These are phyloP conservation scores for Peromyscus maniculatus DNA, from an alignment of 2,113 vertebrate genomes.

Conservation along the genomic window DNA sequence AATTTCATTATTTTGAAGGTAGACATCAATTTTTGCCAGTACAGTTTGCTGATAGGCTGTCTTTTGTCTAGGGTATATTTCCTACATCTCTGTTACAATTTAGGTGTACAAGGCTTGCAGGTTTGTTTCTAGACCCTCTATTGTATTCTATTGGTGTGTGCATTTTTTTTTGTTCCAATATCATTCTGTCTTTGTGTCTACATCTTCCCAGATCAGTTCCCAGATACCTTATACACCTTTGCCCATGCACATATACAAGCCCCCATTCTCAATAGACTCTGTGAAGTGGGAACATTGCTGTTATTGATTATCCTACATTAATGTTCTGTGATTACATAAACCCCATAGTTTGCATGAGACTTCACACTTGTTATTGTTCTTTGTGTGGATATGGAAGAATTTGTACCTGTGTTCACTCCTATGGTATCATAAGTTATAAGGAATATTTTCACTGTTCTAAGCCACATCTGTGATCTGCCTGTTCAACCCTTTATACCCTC, in stretches of 20 bases:
- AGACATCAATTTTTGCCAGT: not conserved
- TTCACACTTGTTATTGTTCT: not conserved
- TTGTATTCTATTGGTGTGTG: not conserved
- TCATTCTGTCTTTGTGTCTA: not conserved
- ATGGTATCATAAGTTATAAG: not conserved
- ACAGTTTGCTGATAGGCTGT: not conserved
- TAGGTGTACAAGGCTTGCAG: not conserved
- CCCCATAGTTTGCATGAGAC: fast-evolving
- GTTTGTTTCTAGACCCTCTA: not conserved
- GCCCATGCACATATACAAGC: not conserved
- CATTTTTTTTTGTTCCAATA: not conserved
- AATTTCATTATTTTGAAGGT: not conserved
- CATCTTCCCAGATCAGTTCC: not conserved
- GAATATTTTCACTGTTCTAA: not conserved
- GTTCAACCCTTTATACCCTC: not conserved
- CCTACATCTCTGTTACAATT: not conserved
- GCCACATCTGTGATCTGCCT: not conserved
- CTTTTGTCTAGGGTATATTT: not conserved
- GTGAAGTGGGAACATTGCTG: not conserved
- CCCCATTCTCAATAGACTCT: not conserved
- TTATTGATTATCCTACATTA: too few species aligned
- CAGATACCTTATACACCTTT: not conserved
- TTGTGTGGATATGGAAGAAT: not conserved
- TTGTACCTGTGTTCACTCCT: not conserved
- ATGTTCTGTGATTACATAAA: too few species aligned